Conservation (phyloP, 2,113 vertebrate species). For the Jaculus jaculus region DNA sequence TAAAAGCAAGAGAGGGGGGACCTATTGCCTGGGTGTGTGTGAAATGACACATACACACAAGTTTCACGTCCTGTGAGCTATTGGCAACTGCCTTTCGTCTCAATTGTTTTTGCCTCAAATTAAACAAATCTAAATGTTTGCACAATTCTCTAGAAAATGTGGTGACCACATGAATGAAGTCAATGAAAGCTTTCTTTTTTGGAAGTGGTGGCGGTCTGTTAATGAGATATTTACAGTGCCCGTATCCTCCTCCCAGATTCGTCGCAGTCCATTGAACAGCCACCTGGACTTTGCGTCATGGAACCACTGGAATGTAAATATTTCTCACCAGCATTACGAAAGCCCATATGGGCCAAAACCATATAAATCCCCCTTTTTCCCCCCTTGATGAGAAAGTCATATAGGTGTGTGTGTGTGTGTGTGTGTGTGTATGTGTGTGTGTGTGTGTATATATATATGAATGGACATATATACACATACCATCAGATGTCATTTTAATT, state of each 20-base stretch:
- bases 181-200: conserved; percentile 72
- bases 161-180: conserved; percentile 77
- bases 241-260: conserved; percentile 81
- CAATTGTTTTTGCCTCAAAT: conserved; percentile 63
- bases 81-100: conserved; percentile 19
- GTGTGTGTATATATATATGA: no score
- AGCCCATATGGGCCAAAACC: not conserved
- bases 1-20: not conserved
- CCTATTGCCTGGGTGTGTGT: not conserved
- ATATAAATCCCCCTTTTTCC: not conserved
- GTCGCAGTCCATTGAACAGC: conserved; percentile 80
- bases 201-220: conserved; percentile 78
- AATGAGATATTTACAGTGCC: conserved; percentile 79
- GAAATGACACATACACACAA: conserved; percentile 43
- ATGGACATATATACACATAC: no score
- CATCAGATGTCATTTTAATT: not conserved
- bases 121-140: conserved; percentile 72
- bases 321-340: conserved; percentile 29
- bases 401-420: conserved; percentile 42
- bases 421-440: conserved; percentile 18
- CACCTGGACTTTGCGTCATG: conserved; percentile 84
- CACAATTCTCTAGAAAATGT: conserved; percentile 75
- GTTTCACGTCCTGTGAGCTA: not conserved
- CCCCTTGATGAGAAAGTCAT: conserved; percentile 57
- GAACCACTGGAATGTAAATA: conserved; percentile 82